These are phyloP conservation scores for Coleophora deauratella DNA, from an alignment of 2,888 invertebrate genomes.

Conservation along the genomic window DNA sequence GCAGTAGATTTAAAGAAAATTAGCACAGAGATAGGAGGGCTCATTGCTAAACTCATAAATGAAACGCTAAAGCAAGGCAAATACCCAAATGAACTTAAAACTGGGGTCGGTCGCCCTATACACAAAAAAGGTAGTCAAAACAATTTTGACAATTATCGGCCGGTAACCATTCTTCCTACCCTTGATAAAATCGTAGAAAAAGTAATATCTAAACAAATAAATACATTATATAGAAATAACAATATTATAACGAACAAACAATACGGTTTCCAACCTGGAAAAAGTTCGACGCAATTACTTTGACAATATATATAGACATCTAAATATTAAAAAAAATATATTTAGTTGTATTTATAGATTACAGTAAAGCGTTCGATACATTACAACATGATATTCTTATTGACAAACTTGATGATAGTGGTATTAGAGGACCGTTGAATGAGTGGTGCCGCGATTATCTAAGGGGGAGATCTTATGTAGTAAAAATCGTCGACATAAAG, in stretches of 20 bases:
- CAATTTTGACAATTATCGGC: background rate
- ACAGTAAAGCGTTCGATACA: conserved; percentile 15
- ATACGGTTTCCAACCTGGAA: conserved; percentile 1
- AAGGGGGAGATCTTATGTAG: background rate
- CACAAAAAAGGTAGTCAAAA: background rate
- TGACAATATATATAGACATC: background rate
- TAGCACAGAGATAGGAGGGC: no score
- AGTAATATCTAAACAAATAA: background rate
- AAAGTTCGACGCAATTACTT: background rate
- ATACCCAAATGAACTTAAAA: no score
- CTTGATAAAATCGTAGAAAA: background rate
- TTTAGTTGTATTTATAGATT: background rate
- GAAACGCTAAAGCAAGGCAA: no score
- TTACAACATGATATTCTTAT: conserved; percentile 7
- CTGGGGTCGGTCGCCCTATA: background rate
- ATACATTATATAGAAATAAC: background rate
- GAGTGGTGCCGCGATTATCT: background rate
- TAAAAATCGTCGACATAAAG: background rate
- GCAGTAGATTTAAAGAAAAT: no score
- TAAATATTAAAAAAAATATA: no score
- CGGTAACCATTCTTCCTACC: background rate
- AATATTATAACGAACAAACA: background rate
- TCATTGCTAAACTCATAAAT: no score
- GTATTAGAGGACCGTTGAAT: background rate
- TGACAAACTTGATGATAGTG: background rate